Evolutionary conservation across 92 coral and sea anemone species (phyloP), one percentile per base, ranked within the genome.

Genomic region (Siderastrea radians): DNA sequence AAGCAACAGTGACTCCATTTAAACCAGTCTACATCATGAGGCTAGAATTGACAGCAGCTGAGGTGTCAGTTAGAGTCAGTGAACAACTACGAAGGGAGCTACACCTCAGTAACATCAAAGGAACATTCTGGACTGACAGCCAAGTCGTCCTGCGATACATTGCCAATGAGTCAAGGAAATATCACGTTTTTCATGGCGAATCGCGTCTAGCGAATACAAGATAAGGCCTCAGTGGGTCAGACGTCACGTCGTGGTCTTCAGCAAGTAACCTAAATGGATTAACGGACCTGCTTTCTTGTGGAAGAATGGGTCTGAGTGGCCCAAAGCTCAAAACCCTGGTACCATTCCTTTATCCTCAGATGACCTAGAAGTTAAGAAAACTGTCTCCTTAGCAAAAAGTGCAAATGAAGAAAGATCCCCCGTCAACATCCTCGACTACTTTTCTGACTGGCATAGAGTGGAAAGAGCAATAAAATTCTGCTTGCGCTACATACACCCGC

Each of bases 51-150:
- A 51, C 84, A n/a, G 90, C 84, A 47, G 84, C 88, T 49, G 62
- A 57, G 49, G 78, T 58, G 67, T 75, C 88, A 19, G 74, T 86
- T 11, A 86, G 59, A 57, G 90, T 86, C 16, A 78, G 90, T 5
- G 73, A 72, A 26, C 79, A 47, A 68, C 49, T 86, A 17, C 76
- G 54, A 13, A 77, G 62, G 17, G 89, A 63, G 49, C 62, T 83
- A 3, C 59, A 54, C 52, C 55, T 38, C 13, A 43, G 49, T 46
- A 44, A 46, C 45, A 52, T 61, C 14, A 55, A 77, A 53, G 77
- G 77, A 49, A 49, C 77, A 3, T 86, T 48, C 74, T 86, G 90
- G 84, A 86, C 83, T 62, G 89, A 85, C 77, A 86, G 90, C 68
- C 54, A 77, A 54, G 82, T 76, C 11, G 78, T 75, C 46, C 65